A percentile compares a stretch with the other conserved stretches of the same genome.
Evolutionary conservation across 35 echinoderm and acorn worm species (phyloP).

Genomic region (Apostichopus japonicus): DNA sequence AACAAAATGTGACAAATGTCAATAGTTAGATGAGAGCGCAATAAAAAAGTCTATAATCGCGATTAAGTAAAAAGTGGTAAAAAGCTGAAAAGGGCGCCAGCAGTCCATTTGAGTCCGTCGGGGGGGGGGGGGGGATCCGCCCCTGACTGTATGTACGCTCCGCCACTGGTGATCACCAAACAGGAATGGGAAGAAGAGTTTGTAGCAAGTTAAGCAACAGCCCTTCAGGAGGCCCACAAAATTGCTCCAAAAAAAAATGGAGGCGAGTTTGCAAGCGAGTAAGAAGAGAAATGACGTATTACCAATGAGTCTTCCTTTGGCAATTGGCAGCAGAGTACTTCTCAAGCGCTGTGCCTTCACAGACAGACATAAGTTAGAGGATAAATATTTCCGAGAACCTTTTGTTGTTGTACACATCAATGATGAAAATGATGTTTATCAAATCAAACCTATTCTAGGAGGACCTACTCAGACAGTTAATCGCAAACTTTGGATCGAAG

Average conservation of each 20-base stretch:
- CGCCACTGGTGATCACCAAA: no score
- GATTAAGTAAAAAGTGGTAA: no score
- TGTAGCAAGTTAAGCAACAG: background rate
- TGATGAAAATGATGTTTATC: background rate
- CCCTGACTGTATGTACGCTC: no score
- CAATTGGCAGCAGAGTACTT: background rate
- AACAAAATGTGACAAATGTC: no score
- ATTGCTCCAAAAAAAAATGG: background rate
- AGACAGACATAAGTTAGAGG: conserved; percentile 1
- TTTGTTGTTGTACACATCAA: background rate
- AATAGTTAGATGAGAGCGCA: no score
- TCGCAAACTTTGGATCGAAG: background rate
- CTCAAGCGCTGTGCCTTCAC: background rate
- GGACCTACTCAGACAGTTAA: background rate
- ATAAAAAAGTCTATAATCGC: no score
- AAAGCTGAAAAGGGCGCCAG: no score
- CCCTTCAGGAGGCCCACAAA: background rate
- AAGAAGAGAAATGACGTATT: background rate
- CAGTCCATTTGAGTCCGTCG: no score
- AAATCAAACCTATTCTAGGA: background rate
- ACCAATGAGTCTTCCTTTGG: background rate
- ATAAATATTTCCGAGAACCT: background rate
- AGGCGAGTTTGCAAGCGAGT: background rate
- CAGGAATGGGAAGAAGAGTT: background rate
- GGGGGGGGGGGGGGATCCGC: no score